A percentile compares a stretch with the other conserved stretches of the same genome.
These are phyloP conservation scores for Polypedilum vanderplanki DNA, from an alignment of 1,140 invertebrate species.

Conservation along the genomic window DNA sequence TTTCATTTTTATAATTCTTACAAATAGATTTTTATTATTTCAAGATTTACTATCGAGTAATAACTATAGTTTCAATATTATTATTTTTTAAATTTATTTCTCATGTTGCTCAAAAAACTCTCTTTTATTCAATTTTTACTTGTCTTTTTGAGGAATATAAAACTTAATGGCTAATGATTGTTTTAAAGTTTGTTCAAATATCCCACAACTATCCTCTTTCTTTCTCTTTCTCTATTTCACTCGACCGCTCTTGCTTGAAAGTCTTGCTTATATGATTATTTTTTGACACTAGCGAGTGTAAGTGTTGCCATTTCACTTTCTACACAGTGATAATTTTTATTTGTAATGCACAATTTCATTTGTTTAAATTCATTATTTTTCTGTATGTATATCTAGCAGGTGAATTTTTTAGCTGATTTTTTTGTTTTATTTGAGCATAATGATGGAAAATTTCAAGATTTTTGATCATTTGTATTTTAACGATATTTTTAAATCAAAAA, in stretches of 20 bases:
- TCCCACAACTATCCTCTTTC: neutral
- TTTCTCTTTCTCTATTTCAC: too few relatives aligned
- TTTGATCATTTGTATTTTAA: too few relatives aligned
- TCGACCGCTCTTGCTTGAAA: too few relatives aligned
- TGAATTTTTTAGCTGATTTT: too few relatives aligned
- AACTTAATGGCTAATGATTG: constrained; percentile 22
- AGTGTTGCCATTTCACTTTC: neutral
- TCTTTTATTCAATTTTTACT: neutral
- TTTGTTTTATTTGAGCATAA: too few relatives aligned
- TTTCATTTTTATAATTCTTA: constrained; percentile 27
- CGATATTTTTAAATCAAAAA: too few relatives aligned
- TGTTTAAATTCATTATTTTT: too few relatives aligned
- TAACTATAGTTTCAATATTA: neutral
- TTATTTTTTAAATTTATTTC: neutral
- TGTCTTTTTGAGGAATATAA: constrained; percentile 22
- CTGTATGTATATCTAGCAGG: too few relatives aligned
- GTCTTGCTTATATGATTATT: neutral
- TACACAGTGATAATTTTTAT: too few relatives aligned
- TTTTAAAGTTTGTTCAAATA: constrained; percentile 25
- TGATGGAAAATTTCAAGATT: too few relatives aligned
- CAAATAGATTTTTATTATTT: constrained; percentile 1
- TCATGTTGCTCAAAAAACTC: neutral
- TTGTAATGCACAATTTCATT: too few relatives aligned
- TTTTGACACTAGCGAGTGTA: constrained; percentile 16
- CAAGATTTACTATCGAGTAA: constrained; percentile 10